These are phyloP conservation scores for Bacillus rossius DNA, from an alignment of 1,140 invertebrate species.

Conservation along the genomic window DNA sequence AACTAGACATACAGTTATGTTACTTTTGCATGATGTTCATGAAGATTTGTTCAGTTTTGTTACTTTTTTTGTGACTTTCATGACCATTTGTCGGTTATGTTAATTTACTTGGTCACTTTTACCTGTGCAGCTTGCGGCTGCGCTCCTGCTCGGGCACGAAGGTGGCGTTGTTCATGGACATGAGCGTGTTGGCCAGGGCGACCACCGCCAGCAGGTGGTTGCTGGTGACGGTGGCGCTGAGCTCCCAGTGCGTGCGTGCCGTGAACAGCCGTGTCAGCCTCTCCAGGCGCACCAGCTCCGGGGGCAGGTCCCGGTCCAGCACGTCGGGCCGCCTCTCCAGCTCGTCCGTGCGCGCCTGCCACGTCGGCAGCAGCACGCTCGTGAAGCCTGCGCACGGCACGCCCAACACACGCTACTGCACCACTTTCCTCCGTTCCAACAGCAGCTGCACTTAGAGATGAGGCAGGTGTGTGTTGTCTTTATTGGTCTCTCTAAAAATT, in stretches of 20 bases:
- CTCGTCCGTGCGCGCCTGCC: slow-evolving; percentile 47
- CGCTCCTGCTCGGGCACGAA: slow-evolving; percentile 83
- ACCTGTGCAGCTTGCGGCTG: slow-evolving; percentile 64
- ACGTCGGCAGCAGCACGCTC: slow-evolving; percentile 88
- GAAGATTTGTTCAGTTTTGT: too few relatives aligned
- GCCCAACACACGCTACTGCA: too few relatives aligned
- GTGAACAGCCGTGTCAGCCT: slow-evolving; percentile 77
- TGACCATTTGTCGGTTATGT: too few relatives aligned
- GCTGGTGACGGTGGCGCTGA: slow-evolving; percentile 90
- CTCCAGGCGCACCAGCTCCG: slow-evolving; percentile 67
- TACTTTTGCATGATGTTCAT: too few relatives aligned
- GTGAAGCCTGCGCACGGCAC: slow-evolving; percentile 61
- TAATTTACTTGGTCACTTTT: too few relatives aligned
- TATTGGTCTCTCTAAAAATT: too few relatives aligned
- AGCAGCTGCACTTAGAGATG: too few relatives aligned
- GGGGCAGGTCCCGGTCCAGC: slow-evolving; percentile 59
- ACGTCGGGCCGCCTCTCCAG: slow-evolving; percentile 27
- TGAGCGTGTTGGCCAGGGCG: slow-evolving; percentile 91
- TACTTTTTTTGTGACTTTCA: too few relatives aligned
- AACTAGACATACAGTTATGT: too few relatives aligned
- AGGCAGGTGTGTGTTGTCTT: too few relatives aligned
- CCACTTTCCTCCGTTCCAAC: too few relatives aligned
- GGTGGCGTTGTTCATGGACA: slow-evolving; percentile 96
- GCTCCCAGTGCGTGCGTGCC: slow-evolving; percentile 87
- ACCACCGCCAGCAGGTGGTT: slow-evolving; percentile 94